Base-by-base conservation (phyloP, 2,113 vertebrate species). In the Machaerirhynchus nigripectus region DNA sequence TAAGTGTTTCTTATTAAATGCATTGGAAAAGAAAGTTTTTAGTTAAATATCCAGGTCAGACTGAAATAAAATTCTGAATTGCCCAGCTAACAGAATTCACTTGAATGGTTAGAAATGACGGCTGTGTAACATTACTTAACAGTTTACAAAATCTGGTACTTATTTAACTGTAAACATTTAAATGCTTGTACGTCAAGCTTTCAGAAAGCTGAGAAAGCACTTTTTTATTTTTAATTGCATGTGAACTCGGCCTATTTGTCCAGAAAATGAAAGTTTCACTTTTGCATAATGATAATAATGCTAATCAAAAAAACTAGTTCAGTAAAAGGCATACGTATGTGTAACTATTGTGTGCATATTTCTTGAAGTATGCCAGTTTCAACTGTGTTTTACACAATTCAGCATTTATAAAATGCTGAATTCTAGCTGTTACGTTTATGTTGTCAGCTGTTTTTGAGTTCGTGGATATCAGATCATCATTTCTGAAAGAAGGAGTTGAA, bases 231-330 rank as follows among this genome's bases (percentile, higher is more conserved):
- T 83, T 75, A 70, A 56, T 70, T 84, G 33, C 24, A 10, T 35
- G n/a, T 57, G 46, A 84, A 64, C 23, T 46, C 10, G 33, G 37
- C 40, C 16, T 81, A 0, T 84, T 96, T 71, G 40, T 78, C 33
- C 46, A 47, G 79, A 84, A 94, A 93, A 93, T 42, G 59, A 73
- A 89, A 89, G 81, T 81, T 81, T 86, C 20, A 20, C 44, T 87
- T 90, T 75, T 71, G 52, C 18, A 7, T 69, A 47, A 40, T 31
- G 52, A n/a, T 23, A n/a, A 20, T 83, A 73, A 69, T 64, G 28
- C 44, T 84, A 0, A 30, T 60, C 9, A 67, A 90, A 46, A 81
- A 74, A 73, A 53, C 0, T 0, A 55, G 39, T 56, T 35, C 20
- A 26, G 12, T 93, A 24, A 46, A 88, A 68, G 23, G 16, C 42